These are phyloP conservation scores for Mesaphorura yosii DNA, from an alignment of 1,140 invertebrate species.

Conservation along the genomic window DNA sequence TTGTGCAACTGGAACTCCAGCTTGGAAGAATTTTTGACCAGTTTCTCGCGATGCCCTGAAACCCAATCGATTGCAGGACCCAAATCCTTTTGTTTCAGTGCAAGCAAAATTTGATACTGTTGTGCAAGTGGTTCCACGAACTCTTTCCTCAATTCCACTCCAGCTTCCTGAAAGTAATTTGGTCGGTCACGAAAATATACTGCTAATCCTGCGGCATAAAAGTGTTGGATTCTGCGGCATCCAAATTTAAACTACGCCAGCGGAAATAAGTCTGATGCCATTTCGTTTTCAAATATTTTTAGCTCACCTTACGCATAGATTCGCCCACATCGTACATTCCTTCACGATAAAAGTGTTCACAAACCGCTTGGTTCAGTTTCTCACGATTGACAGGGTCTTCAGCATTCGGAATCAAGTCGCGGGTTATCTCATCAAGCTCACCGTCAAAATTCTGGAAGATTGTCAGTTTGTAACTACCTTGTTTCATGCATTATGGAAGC, in stretches of 20 bases:
- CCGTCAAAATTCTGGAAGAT: too few species aligned
- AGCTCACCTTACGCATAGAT: constrained; percentile 51
- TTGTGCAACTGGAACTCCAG: constrained; percentile 83
- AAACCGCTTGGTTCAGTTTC: constrained; percentile 89
- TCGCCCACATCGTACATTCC: constrained; percentile 82
- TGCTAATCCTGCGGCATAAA: not conserved
- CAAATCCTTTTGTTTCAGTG: constrained; percentile 62
- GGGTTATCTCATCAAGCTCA: too few species aligned
- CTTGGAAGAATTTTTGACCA: constrained; percentile 53
- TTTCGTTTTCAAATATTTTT: too few species aligned
- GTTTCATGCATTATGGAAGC: too few species aligned
- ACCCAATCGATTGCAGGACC: constrained; percentile 70
- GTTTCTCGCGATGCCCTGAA: constrained; percentile 47
- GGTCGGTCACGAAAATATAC: too few species aligned
- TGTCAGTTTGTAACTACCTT: too few species aligned
- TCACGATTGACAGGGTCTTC: too few species aligned
- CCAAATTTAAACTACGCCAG: too few species aligned
- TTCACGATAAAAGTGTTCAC: constrained; percentile 89
- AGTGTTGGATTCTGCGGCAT: too few species aligned
- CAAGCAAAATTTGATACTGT: constrained; percentile 69
- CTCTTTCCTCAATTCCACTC: constrained; percentile 52
- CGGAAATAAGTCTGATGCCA: too few species aligned
- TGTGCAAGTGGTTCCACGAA: constrained; percentile 72
- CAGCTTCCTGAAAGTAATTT: constrained; percentile 60
- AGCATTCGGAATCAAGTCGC: too few species aligned